Conservation (phyloP, 2,113 vertebrate species). For the Geococcyx californianus region DNA sequence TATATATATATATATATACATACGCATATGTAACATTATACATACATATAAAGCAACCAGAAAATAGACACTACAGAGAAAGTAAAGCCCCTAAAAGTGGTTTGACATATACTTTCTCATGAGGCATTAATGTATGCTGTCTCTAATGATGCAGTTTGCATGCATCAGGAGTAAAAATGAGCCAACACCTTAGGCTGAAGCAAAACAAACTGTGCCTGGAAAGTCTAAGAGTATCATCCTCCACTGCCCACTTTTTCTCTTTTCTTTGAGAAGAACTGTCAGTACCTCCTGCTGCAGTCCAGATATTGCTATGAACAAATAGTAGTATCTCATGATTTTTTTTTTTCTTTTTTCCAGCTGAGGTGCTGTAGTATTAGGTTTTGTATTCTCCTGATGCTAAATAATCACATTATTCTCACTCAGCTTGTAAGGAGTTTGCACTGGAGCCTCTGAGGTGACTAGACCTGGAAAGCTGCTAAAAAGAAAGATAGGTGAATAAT, state of each 20-base stretch:
- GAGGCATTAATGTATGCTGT: background rate
- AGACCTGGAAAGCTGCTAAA: conserved; percentile 19
- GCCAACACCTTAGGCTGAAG: background rate
- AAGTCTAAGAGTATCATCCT: background rate
- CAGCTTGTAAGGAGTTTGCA: conserved; percentile 16
- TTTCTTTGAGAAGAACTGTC: background rate
- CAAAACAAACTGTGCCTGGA: background rate
- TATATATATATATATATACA: background rate
- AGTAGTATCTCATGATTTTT: background rate
- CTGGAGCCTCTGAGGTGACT: conserved; percentile 16
- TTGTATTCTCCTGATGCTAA: conserved; percentile 27
- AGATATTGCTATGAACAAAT: background rate
- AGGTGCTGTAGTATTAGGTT: background rate
- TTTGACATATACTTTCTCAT: background rate
- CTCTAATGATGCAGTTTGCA: background rate
- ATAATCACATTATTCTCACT: conserved; percentile 54
- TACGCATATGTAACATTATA: background rate
- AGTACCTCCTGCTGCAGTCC: background rate
- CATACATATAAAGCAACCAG: background rate
- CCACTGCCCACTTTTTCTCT: background rate
- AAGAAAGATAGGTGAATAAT: conserved; percentile 42
- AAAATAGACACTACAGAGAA: background rate
- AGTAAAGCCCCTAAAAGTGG: background rate
- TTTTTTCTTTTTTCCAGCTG: background rate
- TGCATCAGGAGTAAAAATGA: background rate